These are phyloP conservation scores for Manacus vitellinus DNA, from an alignment of 2,113 vertebrate species.

Conservation along the genomic window DNA sequence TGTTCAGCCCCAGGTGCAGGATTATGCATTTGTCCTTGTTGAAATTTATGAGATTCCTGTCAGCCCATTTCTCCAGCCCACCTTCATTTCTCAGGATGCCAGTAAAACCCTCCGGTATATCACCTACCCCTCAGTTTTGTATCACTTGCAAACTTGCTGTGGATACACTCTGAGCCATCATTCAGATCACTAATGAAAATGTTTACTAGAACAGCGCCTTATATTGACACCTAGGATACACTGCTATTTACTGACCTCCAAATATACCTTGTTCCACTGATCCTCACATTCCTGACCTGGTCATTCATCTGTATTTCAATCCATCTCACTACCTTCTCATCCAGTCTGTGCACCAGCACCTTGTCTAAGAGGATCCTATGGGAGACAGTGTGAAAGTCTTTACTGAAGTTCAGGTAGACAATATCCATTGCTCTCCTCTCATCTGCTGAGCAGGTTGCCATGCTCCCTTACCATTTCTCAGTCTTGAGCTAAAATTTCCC, in stretches of 20 bases:
- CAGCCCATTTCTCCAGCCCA: not conserved
- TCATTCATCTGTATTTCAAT: not conserved
- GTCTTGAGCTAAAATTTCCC: not conserved
- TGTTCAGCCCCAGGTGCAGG: not conserved
- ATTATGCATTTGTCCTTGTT: not conserved
- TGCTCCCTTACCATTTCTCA: not conserved
- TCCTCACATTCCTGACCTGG: not conserved
- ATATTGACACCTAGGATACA: not conserved
- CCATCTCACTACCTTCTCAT: not conserved
- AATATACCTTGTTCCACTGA: not conserved
- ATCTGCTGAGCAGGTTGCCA: not conserved
- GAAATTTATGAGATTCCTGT: not conserved
- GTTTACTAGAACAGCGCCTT: not conserved
- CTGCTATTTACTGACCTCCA: not conserved
- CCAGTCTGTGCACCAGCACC: not conserved
- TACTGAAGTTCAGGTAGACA: not conserved
- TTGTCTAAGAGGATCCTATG: not conserved
- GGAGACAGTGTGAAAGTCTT: not conserved
- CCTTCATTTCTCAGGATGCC: not conserved
- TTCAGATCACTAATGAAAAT: not conserved
- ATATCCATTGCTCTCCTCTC: not conserved
- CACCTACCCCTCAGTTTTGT: not conserved
- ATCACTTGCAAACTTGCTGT: not conserved
- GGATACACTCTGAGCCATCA: too few species aligned
- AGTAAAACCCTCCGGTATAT: not conserved